Evolutionary conservation across 1,140 invertebrate genomes (phyloP), one percentile per base, ranked within the genome.

Genomic region (Drosophila tani): DNA sequence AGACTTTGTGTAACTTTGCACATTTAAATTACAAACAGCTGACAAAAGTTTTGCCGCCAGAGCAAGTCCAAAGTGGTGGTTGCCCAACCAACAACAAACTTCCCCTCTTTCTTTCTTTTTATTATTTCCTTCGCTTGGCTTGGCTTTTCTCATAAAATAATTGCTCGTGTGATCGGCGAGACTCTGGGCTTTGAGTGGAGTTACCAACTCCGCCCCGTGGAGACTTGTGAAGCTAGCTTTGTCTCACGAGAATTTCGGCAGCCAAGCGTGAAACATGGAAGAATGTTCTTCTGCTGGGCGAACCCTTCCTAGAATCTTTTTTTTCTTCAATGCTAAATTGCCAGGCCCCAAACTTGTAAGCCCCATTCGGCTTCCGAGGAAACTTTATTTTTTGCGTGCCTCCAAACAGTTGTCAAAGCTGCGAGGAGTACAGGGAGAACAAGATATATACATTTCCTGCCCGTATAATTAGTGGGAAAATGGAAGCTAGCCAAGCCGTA

Each of bases 21-120:
- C 81, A 84, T 88, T 90, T 81, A 90, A 88, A 88, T 88, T 88
- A 90, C 85, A 84, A 88, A 79, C 84, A 90, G 84, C 84, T 88
- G 84, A 88, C 84, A 88, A 90, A 90, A 88, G 77, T 81, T 77
- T 47, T 75, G 66, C 73, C 71, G 78, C 73, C 74, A 73, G 78
- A 46, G 47, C 67, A 68, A 55, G 40, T 68, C 53, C 67, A 49
- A 63, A 71, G 65, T 60, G 64, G 62, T 64, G 64, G 62, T 64
- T 76, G 71, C 64, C 71, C 78, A 70, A 81, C 68, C 43, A 63
- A n/a, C 53, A 56, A 38, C 50, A 3, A 55, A 55, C 50, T 41
- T 21, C 29, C 57, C 57, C 56, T 56, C 15, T n/a, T 5, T 19
- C 14, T 17, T 35, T 43, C 24, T 57, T 63, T 70, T 47, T 35